Evolutionary conservation across 2,888 invertebrate species (phyloP).

Genomic region (Gisinianus flammeolus): DNA sequence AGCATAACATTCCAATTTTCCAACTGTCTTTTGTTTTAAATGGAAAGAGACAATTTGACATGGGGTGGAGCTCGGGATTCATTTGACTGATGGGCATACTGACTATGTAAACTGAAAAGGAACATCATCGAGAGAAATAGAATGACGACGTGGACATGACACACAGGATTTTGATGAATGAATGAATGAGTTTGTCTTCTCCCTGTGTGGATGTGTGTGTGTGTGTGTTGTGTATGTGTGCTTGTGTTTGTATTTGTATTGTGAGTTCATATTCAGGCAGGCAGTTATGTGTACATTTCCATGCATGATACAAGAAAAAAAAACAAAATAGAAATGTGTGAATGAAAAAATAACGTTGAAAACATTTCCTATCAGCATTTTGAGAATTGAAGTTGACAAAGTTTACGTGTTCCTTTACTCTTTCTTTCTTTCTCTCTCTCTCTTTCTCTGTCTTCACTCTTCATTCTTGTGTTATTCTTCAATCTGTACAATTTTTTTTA

Average conservation of each 20-base stretch:
- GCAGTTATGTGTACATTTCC: constrained; percentile 4
- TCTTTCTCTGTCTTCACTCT: not conserved
- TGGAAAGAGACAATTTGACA: constrained; percentile 44
- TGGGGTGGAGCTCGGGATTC: constrained; percentile 37
- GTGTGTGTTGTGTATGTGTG: not conserved
- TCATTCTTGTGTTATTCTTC: not conserved
- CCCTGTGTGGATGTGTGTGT: not conserved
- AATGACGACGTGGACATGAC: constrained; percentile 49
- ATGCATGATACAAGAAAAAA: constrained; percentile 2
- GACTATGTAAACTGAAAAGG: constrained; percentile 41
- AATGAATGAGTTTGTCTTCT: constrained; percentile 30
- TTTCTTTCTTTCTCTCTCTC: not conserved
- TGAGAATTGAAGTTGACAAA: constrained; percentile 2
- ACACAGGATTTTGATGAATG: constrained; percentile 46
- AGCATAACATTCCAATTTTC: constrained; percentile 23
- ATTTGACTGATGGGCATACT: constrained; percentile 49
- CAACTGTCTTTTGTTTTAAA: constrained; percentile 33
- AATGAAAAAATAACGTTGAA: not conserved
- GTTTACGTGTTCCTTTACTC: not conserved
- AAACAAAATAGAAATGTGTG: not conserved
- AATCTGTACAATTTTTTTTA: not conserved
- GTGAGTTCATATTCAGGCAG: not conserved
- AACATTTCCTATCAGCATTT: constrained; percentile 11
- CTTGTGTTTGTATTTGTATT: not conserved
- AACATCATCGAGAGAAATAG: constrained; percentile 39